Evolutionary conservation across 1,140 invertebrate genomes (phyloP).

Genomic region (Scaptomyza montana): DNA sequence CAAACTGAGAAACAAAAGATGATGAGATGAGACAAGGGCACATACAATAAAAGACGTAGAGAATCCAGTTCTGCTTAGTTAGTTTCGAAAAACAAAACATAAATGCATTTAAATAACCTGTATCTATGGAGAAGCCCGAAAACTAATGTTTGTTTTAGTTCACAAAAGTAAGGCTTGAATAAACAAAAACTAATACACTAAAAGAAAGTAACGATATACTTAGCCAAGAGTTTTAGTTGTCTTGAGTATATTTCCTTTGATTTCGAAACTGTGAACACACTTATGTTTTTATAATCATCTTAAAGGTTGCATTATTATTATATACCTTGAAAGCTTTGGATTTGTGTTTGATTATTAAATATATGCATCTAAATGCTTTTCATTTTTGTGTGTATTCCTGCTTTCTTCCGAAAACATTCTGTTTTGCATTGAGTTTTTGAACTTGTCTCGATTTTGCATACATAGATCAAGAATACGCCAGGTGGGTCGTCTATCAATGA

Average conservation of each 20-base stretch:
- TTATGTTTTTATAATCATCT: too few species aligned
- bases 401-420: slow-evolving; percentile 4
- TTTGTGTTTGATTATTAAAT: too few species aligned
- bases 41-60: background rate
- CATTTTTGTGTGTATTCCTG: slow-evolving; percentile 10
- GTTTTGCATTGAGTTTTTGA: background rate
- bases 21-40: background rate
- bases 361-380: slow-evolving; percentile 9
- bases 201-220: background rate
- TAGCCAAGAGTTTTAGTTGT: too few species aligned
- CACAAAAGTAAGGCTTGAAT: background rate
- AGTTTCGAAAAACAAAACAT: background rate
- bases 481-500: slow-evolving; percentile 9
- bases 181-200: background rate
- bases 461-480: slow-evolving; percentile 14
- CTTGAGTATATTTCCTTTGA: background rate
- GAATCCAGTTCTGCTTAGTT: slow-evolving; percentile 22
- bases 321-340: too few species aligned
- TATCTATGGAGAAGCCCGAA: slow-evolving; percentile 27
- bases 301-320: too few species aligned
- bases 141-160: slow-evolving; percentile 11
- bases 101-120: slow-evolving; percentile 24
- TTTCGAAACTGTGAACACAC: too few species aligned
- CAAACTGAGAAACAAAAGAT: background rate
- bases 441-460: slow-evolving; percentile 10